Percentiles rank a stretch among this genome's conserved stretches.
These are phyloP conservation scores for Pterocles burchelli DNA, from an alignment of 2,113 vertebrate species.

Conservation along the genomic window DNA sequence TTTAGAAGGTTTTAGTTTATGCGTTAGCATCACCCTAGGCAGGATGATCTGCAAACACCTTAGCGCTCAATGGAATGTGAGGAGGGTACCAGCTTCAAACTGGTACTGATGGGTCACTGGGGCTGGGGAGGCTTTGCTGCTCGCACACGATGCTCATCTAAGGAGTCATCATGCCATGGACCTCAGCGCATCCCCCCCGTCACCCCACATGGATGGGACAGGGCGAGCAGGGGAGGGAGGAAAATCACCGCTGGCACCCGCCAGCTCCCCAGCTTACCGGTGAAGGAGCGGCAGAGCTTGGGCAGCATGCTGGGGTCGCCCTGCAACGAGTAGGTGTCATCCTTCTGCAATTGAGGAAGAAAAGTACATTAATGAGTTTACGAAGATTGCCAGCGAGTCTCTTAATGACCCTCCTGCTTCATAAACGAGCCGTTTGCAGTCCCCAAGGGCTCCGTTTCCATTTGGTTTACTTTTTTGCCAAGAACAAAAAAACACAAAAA, in stretches of 20 bases:
- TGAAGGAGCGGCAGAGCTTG: constrained; percentile 52
- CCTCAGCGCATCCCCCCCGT: no score
- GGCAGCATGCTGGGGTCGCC: background rate
- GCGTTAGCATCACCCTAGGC: background rate
- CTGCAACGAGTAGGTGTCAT: background rate
- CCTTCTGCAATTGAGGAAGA: constrained; percentile 47
- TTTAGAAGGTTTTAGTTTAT: background rate
- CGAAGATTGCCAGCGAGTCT: background rate
- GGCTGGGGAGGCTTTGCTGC: background rate
- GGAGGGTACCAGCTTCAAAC: background rate
- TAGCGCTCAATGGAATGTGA: no score
- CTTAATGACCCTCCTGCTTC: background rate
- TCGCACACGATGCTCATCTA: background rate
- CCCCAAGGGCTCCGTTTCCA: background rate
- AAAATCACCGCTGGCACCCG: background rate
- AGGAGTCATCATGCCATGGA: rapidly evolving
- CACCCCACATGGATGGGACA: rapidly evolving
- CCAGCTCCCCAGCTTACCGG: constrained; percentile 12
- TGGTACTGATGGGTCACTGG: background rate
- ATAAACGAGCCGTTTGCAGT: background rate
- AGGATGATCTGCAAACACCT: background rate
- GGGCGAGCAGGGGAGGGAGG: background rate
- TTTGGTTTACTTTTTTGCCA: background rate
- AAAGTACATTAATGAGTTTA: background rate
- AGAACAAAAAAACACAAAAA: background rate